A percentile compares a stretch with the other conserved stretches of the same genome.
phyloP scores from a whole-genome alignment of 2,888 invertebrate genomes.

The Peribatodes rhomboidaria region DNA sequence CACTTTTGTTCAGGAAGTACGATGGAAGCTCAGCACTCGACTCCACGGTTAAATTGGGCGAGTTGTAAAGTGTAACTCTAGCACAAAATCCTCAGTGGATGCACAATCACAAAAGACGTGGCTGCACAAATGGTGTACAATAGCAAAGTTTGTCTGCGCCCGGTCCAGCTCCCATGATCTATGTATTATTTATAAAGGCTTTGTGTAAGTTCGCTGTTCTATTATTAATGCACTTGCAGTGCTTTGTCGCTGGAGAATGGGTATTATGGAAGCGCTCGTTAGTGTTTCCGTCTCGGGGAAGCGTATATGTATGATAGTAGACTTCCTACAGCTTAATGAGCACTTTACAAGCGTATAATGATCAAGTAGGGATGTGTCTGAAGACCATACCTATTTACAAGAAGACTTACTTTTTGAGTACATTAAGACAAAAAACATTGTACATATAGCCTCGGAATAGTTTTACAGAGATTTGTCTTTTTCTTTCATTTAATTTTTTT shows the following conservation, averaged over 20 bases:
- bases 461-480: too few relatives aligned
- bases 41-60: not conserved
- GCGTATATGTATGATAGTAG: not conserved
- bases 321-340: not conserved
- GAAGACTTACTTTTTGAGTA: not conserved
- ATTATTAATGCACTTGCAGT: slow-evolving; percentile 40
- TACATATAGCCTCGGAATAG: too few relatives aligned
- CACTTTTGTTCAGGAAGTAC: not conserved
- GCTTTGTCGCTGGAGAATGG: slow-evolving; percentile 32
- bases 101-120: slow-evolving; percentile 54
- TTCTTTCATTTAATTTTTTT: too few relatives aligned
- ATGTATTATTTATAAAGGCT: slow-evolving; percentile 54
- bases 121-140: slow-evolving; percentile 44
- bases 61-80: slow-evolving; percentile 17
- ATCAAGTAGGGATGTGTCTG: not conserved
- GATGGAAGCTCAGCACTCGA: not conserved
- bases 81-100: slow-evolving; percentile 48
- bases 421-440: too few relatives aligned
- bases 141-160: slow-evolving; percentile 51
- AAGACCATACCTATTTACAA: not conserved
- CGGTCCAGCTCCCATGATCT: slow-evolving; percentile 44
- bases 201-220: slow-evolving; percentile 45
- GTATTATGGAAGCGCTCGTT: slow-evolving; percentile 37
- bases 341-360: not conserved
- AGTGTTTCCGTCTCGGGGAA: slow-evolving; percentile 27